phyloP scores from a whole-genome alignment of 2,113 vertebrate genomes.

The Coturnix japonica region DNA sequence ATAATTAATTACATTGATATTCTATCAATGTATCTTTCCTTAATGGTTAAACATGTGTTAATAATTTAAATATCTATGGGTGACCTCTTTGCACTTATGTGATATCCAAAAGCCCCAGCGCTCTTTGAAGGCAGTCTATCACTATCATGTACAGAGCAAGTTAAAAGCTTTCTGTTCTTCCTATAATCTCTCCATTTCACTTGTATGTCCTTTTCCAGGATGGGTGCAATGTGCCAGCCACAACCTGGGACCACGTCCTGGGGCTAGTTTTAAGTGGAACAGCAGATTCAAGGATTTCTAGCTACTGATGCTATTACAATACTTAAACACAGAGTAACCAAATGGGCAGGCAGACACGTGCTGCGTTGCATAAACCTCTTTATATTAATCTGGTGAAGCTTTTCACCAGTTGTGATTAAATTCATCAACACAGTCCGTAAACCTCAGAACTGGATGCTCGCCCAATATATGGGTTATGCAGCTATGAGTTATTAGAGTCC shows the following conservation, averaged over 20 bases:
- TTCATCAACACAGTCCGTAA: neutral
- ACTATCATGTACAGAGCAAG: constrained; percentile 37
- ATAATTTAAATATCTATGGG: constrained; percentile 91
- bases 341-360: neutral
- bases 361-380: neutral
- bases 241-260: neutral
- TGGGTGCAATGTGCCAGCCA: neutral
- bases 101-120: constrained; percentile 76
- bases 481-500: neutral
- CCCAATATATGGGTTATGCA: neutral
- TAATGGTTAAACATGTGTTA: constrained; percentile 89
- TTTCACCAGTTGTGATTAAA: constrained; percentile 5
- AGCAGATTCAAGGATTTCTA: constrained; percentile 67
- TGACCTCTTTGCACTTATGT: constrained; percentile 78
- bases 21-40: constrained; percentile 91
- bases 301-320: constrained; percentile 53
- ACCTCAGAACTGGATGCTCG: neutral
- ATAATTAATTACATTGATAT: constrained; percentile 93
- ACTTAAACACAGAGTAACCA: constrained; percentile 14
- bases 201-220: constrained; percentile 22
- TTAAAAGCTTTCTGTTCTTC: constrained; percentile 78
- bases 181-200: neutral
- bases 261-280: constrained; percentile 60
- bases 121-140: constrained; percentile 75
- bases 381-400: neutral